phyloP scores from a whole-genome alignment of 2,888 invertebrate species.

The Drosophila stalkeri region DNA sequence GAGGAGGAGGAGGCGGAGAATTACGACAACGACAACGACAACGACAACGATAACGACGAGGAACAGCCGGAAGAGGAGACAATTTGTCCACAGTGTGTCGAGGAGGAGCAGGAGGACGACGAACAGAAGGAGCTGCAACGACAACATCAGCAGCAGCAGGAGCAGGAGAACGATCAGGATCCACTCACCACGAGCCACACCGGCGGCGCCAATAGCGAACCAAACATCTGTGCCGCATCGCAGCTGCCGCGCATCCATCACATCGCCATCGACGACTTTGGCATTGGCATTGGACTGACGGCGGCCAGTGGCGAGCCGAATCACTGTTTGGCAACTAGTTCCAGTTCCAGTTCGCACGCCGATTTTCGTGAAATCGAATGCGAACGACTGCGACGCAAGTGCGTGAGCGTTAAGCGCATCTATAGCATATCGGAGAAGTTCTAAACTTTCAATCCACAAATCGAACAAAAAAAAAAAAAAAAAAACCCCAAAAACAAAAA shows the following conservation, averaged over 20 bases:
- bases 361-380: constrained; percentile 84
- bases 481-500: background rate
- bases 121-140: constrained; percentile 14
- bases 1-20: background rate
- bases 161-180: constrained; percentile 26
- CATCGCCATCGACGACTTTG: constrained; percentile 71
- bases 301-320: constrained; percentile 19
- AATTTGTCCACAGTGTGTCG: constrained; percentile 63
- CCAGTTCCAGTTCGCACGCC: constrained; percentile 76
- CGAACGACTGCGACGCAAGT: constrained; percentile 83
- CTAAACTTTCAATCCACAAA: constrained; percentile 51
- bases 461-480: constrained; percentile 5
- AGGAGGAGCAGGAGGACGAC: constrained; percentile 38
- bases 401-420: constrained; percentile 84
- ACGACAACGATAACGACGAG: background rate
- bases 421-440: constrained; percentile 85
- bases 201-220: constrained; percentile 66
- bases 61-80: constrained; percentile 4
- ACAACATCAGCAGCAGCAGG: constrained; percentile 2
- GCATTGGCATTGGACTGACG: constrained; percentile 27
- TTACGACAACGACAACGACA: background rate
- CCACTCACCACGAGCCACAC: constrained; percentile 33
- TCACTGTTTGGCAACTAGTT: constrained; percentile 60
- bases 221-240: constrained; percentile 59
- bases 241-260: constrained; percentile 66